phyloP scores from a whole-genome alignment of 1,140 invertebrate genomes.

The Musca vetustissima region DNA sequence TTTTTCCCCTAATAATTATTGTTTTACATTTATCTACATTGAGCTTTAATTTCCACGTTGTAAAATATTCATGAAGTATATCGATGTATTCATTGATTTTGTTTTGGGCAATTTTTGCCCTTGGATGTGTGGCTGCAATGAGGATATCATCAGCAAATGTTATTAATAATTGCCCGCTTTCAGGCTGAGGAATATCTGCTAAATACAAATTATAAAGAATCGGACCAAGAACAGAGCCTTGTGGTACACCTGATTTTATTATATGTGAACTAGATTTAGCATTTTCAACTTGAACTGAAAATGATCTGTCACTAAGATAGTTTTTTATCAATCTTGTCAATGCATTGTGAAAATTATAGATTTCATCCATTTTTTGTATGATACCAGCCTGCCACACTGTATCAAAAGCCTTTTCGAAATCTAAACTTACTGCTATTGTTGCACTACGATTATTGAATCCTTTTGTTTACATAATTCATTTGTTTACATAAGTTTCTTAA shows the following conservation, averaged over 20 bases:
- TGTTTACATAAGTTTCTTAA: too few species aligned
- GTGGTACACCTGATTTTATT: not conserved
- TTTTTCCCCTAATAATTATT: not conserved
- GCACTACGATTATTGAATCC: too few species aligned
- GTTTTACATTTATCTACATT: not conserved
- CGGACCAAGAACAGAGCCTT: constrained; percentile 6
- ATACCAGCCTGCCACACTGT: not conserved
- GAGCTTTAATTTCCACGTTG: too few species aligned
- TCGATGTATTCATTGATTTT: not conserved
- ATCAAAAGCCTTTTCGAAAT: constrained; percentile 22
- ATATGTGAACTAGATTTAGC: not conserved
- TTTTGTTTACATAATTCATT: too few species aligned
- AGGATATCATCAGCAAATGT: constrained; percentile 13
- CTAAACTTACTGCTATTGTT: too few species aligned
- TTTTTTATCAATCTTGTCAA: not conserved
- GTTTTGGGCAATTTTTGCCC: not conserved
- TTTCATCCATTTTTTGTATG: constrained; percentile 1
- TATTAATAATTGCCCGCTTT: not conserved
- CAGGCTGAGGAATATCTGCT: not conserved
- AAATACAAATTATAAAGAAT: not conserved
- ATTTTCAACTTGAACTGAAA: too few species aligned
- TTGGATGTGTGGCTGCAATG: too few species aligned
- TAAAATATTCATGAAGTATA: not conserved
- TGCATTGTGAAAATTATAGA: not conserved
- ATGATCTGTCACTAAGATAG: not conserved